Percentiles rank a stretch among this genome's conserved stretches.
Conservation (phyloP, 2,113 vertebrate genomes). For the Rhabdomys dilectus region DNA sequence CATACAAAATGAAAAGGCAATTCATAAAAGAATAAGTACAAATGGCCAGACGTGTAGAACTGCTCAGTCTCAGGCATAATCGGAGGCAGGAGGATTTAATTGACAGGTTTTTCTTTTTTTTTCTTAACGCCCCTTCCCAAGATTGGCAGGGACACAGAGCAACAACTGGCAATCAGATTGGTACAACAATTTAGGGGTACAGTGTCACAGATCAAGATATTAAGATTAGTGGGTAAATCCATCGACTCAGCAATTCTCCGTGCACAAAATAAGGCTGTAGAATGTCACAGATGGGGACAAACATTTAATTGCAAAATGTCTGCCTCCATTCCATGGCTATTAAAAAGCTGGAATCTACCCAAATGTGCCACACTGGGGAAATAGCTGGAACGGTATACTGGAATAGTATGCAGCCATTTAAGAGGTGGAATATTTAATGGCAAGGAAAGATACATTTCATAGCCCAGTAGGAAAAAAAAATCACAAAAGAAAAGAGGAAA, state of each 20-base stretch:
- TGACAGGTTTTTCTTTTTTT: background rate
- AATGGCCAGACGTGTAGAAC: background rate
- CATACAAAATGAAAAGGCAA: conserved; percentile 51
- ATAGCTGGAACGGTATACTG: background rate
- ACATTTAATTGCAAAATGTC: conserved; percentile 39
- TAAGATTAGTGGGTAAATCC: background rate
- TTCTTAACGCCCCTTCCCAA: background rate
- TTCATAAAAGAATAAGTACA: conserved; percentile 49
- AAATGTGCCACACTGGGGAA: conserved; percentile 14
- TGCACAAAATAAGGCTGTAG: background rate
- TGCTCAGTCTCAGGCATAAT: conserved; percentile 42
- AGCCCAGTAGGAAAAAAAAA: background rate
- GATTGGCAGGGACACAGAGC: background rate
- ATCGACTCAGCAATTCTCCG: background rate
- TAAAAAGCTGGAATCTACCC: conserved; percentile 57
- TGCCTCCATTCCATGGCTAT: background rate
- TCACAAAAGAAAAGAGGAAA: background rate
- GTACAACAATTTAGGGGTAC: background rate
- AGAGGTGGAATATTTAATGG: background rate
- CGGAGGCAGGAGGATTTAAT: background rate
- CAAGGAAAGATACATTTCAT: background rate
- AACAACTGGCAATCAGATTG: background rate
- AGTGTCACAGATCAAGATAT: background rate
- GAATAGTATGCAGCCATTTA: conserved; percentile 24
- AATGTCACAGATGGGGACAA: background rate